These are phyloP conservation scores for Garra rufa DNA, from an alignment of 2,113 vertebrate species.

Conservation along the genomic window DNA sequence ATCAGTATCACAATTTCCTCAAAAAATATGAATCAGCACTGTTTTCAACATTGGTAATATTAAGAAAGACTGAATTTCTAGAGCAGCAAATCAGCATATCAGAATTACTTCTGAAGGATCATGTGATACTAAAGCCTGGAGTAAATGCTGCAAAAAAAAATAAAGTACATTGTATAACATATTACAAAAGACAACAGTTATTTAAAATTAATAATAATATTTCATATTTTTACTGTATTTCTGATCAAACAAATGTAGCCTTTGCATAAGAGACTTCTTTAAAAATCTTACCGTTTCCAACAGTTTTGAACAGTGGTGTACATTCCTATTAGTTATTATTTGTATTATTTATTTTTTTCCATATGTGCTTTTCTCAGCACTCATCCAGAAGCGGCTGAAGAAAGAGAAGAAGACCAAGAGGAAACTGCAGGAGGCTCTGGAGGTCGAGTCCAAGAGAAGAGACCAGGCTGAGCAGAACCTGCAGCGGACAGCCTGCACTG, in stretches of 20 bases:
- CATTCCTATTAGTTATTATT: not conserved
- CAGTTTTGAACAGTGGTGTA: not conserved
- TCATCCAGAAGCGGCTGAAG: constrained; percentile 91
- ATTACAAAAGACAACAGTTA: not conserved
- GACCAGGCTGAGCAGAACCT: constrained; percentile 87
- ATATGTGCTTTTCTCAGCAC: constrained; percentile 72
- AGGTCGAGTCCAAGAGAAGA: constrained; percentile 87
- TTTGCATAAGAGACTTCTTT: not conserved
- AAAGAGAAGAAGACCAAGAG: constrained; percentile 91
- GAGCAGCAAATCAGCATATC: not conserved
- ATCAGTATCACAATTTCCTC: too few relatives aligned
- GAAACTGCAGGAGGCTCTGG: constrained; percentile 90
- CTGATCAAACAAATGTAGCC: not conserved
- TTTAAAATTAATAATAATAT: not conserved
- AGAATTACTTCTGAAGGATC: not conserved
- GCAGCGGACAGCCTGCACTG: constrained; percentile 83
- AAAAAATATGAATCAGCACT: not conserved
- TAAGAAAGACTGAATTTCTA: not conserved
- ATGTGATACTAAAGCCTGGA: not conserved
- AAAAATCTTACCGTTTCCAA: not conserved
- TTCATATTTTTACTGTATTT: not conserved
- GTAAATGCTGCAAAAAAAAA: not conserved
- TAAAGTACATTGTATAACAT: not conserved
- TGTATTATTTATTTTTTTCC: not conserved
- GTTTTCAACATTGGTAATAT: not conserved